Evolutionary conservation across 1,140 invertebrate genomes (phyloP), one percentile per base, ranked within the genome.

Genomic region (Trichoplusia ni): DNA sequence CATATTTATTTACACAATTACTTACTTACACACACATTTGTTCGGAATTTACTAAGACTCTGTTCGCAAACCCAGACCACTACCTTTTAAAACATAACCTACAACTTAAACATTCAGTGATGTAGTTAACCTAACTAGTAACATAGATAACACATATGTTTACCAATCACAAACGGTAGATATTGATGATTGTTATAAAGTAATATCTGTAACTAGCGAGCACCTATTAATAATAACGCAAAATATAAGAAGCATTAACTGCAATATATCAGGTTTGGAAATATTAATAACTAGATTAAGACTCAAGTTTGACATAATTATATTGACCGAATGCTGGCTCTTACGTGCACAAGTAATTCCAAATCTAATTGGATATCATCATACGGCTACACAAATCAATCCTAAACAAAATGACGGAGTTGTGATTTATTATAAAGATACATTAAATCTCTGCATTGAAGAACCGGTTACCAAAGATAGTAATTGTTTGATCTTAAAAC

Each of bases 361-460:
- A n/a, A 27, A 2, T 18, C 0, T 64, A n/a, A 2, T 23, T 0
- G 62, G 51, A 5, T 64, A 58, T 18, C 7, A 2, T 35, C 4
- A 21, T 1, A n/a, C 11, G 6, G 7, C 0, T 8, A 65, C 67
- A 1, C 31, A 7, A 11, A 44, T 13, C 6, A 46, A 67, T 18
- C 16, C 9, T 3, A 69, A 64, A 5, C 67, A 73, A 60, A 69
- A 69, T 31, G 61, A 65, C 40, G 71, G 71, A 8, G 49, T 69
- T 6, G 67, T 69, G 4, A 44, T 67, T 2, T 69, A 64, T 44
- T 13, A 64, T 1, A 54, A 61, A 18, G 35, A 69, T n/a, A 9
- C 14, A 19, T 5, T 67, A 13, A 29, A 4, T 16, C 8, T 27
- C 7, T 5, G 4, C 11, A 33, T 58, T 1, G 8, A 29, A 8